These are phyloP conservation scores for Girardinichthys multiradiatus DNA, from an alignment of 2,113 vertebrate genomes.

Conservation along the genomic window DNA sequence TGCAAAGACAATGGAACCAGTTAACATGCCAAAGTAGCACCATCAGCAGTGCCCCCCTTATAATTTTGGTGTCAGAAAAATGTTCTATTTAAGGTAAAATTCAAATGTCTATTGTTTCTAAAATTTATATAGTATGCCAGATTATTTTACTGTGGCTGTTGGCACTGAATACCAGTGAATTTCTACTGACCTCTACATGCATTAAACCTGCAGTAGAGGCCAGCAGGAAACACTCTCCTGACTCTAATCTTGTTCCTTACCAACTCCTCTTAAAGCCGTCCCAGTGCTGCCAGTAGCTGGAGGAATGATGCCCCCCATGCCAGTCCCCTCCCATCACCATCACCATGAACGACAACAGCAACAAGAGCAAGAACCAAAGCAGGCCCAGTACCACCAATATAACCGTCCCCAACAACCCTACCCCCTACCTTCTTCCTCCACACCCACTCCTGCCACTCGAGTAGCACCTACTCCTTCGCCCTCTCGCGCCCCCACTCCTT, in stretches of 20 bases:
- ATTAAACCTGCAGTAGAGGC: not conserved
- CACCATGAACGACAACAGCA: constrained; percentile 58
- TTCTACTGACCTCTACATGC: not conserved
- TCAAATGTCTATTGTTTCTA: not conserved
- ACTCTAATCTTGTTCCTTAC: constrained; percentile 38
- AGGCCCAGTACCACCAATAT: constrained; percentile 66
- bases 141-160: not conserved
- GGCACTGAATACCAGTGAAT: not conserved
- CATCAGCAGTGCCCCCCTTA: not conserved
- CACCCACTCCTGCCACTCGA: constrained; percentile 22
- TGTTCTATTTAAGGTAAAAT: not conserved
- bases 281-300: constrained; percentile 83
- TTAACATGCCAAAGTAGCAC: no score
- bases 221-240: not conserved
- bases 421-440: constrained; percentile 23
- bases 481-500: not conserved
- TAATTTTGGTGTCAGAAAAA: not conserved
- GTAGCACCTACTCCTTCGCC: constrained; percentile 18
- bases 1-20: no score
- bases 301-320: constrained; percentile 82
- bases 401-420: constrained; percentile 58
- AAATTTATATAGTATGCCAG: not conserved
- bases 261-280: constrained; percentile 75
- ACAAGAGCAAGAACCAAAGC: constrained; percentile 13
- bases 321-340: constrained; percentile 72